Evolutionary conservation across 2,113 vertebrate genomes (phyloP).

Genomic region (Labrus mixtus): DNA sequence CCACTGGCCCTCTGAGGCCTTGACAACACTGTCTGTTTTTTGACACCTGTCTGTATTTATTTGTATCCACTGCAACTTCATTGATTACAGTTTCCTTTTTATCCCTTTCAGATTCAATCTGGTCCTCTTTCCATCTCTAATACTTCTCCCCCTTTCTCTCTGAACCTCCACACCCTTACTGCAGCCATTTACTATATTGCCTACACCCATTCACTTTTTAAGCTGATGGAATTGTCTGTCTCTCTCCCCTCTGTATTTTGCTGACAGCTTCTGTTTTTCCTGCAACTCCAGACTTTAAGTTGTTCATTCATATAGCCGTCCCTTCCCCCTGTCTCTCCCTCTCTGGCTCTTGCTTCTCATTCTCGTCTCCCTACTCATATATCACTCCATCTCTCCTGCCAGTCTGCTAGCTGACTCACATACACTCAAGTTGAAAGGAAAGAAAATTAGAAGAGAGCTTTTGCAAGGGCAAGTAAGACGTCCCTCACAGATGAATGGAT

Average conservation of each 20-base stretch:
- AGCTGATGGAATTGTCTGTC: conserved; percentile 65
- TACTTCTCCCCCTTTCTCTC: conserved; percentile 13
- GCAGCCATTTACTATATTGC: conserved; percentile 69
- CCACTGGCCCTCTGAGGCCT: not conserved
- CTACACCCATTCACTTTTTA: conserved; percentile 42
- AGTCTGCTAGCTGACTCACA: conserved; percentile 60
- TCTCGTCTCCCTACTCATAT: conserved; percentile 51
- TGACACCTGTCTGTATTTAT: not conserved
- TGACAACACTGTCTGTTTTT: not conserved
- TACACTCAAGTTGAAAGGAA: conserved; percentile 31
- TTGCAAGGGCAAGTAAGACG: conserved; percentile 53
- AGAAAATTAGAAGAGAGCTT: conserved; percentile 49
- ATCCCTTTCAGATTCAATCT: conserved; percentile 11
- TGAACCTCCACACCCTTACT: conserved; percentile 44
- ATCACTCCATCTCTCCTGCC: conserved; percentile 61
- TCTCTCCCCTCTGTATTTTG: conserved; percentile 53
- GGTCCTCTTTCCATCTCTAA: conserved; percentile 10
- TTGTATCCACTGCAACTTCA: not conserved
- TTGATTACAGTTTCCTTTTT: conserved; percentile 1
- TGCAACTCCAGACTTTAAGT: conserved; percentile 58
- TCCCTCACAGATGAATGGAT: conserved; percentile 45
- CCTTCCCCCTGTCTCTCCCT: conserved; percentile 7
- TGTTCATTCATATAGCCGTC: conserved; percentile 64
- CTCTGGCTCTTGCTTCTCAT: not conserved
- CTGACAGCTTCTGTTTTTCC: conserved; percentile 71